phyloP scores from a whole-genome alignment of 2,888 invertebrate species.

The Pandemis corylana region DNA sequence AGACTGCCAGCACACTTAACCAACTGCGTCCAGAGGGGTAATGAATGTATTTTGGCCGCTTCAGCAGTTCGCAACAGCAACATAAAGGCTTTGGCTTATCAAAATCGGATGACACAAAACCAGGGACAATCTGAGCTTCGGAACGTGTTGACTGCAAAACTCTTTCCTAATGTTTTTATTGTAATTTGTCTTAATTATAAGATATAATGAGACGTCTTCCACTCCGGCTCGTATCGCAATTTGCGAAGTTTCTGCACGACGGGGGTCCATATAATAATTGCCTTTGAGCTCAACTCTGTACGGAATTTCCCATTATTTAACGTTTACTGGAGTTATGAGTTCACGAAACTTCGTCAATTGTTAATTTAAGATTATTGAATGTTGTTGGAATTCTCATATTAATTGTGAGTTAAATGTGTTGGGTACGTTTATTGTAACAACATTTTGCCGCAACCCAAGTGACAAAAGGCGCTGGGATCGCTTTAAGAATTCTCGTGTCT shows the following conservation, averaged over 20 bases:
- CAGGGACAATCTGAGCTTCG: no score
- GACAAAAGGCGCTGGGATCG: not conserved
- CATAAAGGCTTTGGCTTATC: no score
- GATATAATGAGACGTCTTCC: constrained; percentile 3
- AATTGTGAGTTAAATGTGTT: not conserved
- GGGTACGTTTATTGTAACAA: not conserved
- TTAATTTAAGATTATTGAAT: constrained; percentile 23
- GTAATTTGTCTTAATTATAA: not conserved
- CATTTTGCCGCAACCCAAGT: not conserved
- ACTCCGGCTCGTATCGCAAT: not conserved
- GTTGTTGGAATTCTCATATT: not conserved
- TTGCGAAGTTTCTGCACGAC: constrained; percentile 5
- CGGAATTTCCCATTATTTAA: constrained; percentile 31
- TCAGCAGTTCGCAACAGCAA: no score
- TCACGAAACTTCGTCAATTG: constrained; percentile 30
- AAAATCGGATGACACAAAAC: no score
- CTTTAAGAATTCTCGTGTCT: not conserved
- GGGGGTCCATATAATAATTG: constrained; percentile 12
- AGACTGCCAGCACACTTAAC: no score
- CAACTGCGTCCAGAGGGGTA: no score
- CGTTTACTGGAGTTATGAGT: constrained; percentile 23
- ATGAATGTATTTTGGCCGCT: no score
- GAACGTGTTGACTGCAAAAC: no score
- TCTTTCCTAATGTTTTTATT: not conserved
- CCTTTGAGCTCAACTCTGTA: constrained; percentile 25